Base-by-base conservation (phyloP, 2,113 vertebrate species). In the Aspiorhynchus laticeps region DNA sequence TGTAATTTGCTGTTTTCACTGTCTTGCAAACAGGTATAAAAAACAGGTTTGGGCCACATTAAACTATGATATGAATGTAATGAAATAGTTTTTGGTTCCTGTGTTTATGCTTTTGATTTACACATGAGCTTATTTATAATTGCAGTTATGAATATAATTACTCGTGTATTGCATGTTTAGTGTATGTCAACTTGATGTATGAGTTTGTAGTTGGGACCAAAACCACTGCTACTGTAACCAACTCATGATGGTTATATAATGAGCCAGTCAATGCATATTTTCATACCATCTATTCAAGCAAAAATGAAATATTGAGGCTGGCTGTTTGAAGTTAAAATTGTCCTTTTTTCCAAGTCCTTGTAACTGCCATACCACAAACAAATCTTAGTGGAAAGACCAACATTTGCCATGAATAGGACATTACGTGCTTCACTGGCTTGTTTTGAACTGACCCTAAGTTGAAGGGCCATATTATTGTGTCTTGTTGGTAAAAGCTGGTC, bases 381-480 rank as follows among this genome's bases (percentile, higher is more conserved):
- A 86, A 79, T 90, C 83, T 71, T 87, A 87, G 63, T 65, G 87
- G 84, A 88, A 88, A 88, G 79, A 82, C 76, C 28, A 89, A 86
- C 84, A 81, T 88, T 79, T 63, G 63, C n/a, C 56, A 63, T 85
- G 77, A 85, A 84, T 82, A 84, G 86, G 71, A 59, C 84, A 85
- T 88, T 90, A 85, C 84, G 56, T 78, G 31, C 69, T 73, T 67
- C 73, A 84, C 77, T 86, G 61, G 83, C 83, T 86, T 87, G 79
- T 88, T 88, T 85, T 78, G 87, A 88, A 84, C 84, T 43, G 78
- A 63, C 65, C 48, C 76, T 91, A 84, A 86, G 73, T 74, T 85
- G 43, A 67, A 24, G 61, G 63, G 53, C 65, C 36, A 79, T 41
- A 28, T 77, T 91, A 75, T 65, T 63, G 87, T 82, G 65, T 43